These are phyloP conservation scores for Fulica atra DNA, from an alignment of 2,113 vertebrate genomes.

Conservation along the genomic window DNA sequence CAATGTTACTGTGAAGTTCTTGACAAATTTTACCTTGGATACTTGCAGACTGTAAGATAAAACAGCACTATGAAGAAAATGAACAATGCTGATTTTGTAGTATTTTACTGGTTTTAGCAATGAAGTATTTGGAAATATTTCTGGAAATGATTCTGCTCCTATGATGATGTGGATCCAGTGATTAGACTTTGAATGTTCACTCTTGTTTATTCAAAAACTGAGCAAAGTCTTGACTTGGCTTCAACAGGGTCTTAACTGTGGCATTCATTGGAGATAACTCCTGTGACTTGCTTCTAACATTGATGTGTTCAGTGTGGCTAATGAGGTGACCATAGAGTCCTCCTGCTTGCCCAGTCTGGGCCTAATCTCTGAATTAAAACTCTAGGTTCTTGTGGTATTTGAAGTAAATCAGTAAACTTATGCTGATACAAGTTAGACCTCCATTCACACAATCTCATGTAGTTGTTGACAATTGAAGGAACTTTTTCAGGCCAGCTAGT, in stretches of 20 bases:
- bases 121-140: background rate
- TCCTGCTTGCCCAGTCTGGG: background rate
- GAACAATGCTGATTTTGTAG: background rate
- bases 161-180: background rate
- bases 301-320: background rate
- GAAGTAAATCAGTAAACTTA: background rate
- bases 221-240: background rate
- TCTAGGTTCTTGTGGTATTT: background rate
- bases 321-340: background rate
- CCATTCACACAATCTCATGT: background rate
- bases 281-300: background rate
- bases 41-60: background rate
- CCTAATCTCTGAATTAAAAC: background rate
- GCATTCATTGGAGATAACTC: background rate
- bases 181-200: background rate
- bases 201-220: background rate
- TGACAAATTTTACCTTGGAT: background rate
- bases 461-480: background rate
- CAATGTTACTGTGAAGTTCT: background rate
- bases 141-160: background rate
- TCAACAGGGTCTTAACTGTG: background rate
- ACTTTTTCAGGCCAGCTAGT: background rate
- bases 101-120: background rate
- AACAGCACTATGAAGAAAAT: background rate
- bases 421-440: accelerated